Conservation (phyloP, 2,797 vertebrate genomes). For the Pseudomugil tenellus region DNA sequence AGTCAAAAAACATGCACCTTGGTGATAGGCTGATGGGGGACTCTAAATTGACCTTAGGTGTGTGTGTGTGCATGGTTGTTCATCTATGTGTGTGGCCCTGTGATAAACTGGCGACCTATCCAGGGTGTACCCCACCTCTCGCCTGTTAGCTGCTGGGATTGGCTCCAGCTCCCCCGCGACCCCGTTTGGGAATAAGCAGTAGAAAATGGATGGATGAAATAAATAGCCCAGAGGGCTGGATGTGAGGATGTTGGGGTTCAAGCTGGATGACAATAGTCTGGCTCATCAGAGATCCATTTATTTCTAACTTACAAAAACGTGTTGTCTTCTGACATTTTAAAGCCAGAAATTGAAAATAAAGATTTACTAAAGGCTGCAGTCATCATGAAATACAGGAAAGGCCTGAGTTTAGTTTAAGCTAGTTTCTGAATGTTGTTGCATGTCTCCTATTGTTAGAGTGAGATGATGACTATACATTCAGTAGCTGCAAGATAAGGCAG, state of each 20-base stretch:
- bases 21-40: too few relatives aligned
- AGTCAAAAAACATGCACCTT: too few relatives aligned
- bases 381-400: constrained; percentile 60
- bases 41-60: too few relatives aligned
- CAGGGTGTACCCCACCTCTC: too few relatives aligned
- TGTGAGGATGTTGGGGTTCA: not conserved
- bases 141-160: too few relatives aligned
- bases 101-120: too few relatives aligned
- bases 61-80: too few relatives aligned
- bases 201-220: too few relatives aligned
- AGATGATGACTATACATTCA: constrained; percentile 39
- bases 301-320: not conserved
- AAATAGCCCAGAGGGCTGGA: not conserved
- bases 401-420: constrained; percentile 44
- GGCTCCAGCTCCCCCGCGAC: too few relatives aligned
- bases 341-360: constrained; percentile 22
- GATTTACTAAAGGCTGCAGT: constrained; percentile 25
- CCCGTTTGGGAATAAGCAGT: too few relatives aligned
- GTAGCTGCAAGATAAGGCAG: constrained; percentile 48
- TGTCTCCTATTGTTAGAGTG: constrained; percentile 38
- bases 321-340: not conserved
- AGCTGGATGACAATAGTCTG: constrained; percentile 10
- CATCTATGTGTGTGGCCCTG: too few relatives aligned
- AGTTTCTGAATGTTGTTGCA: constrained; percentile 30
- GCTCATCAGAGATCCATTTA: not conserved